A percentile compares a stretch with the other conserved stretches of the same genome.
Conservation (phyloP, 2,888 invertebrate genomes). For the Drosophila tanythrix region DNA sequence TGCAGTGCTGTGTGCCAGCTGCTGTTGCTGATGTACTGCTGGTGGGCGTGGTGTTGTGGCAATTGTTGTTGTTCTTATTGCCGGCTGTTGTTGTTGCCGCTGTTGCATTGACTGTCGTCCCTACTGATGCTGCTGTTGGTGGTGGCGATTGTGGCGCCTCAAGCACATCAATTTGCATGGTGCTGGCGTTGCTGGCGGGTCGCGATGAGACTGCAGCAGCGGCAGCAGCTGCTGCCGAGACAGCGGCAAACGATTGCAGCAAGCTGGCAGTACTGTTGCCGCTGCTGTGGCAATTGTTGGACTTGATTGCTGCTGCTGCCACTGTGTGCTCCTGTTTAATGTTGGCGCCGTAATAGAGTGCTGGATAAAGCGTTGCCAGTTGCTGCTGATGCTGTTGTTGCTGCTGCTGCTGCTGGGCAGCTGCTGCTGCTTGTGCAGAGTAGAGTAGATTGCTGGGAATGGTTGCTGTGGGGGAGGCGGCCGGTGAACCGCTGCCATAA, state of each 20-base stretch:
- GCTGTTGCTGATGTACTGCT: conserved; percentile 54
- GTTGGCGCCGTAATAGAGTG: conserved; percentile 64
- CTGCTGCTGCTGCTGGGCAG: conserved; percentile 40
- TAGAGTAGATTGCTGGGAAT: conserved; percentile 61
- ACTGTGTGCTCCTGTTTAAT: conserved; percentile 63
- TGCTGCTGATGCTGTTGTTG: conserved; percentile 54
- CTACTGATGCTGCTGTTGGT: conserved; percentile 15
- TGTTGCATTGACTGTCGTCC: not conserved
- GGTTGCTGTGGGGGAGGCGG: conserved; percentile 63
- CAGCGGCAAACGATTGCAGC: conserved; percentile 48
- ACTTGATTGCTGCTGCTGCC: conserved; percentile 20
- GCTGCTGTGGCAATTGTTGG: conserved; percentile 18
- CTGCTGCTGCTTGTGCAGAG: conserved; percentile 49
- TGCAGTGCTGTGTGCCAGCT: conserved; percentile 11
- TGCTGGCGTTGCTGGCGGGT: conserved; percentile 61
- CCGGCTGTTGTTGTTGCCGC: conserved; percentile 15
- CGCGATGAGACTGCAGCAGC: conserved; percentile 53
- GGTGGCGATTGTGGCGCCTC: conserved; percentile 55
- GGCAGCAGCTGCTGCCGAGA: conserved; percentile 40
- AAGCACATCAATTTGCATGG: conserved; percentile 67
- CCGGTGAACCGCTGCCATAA: conserved; percentile 79
- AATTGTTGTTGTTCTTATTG: conserved; percentile 36
- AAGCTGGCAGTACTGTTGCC: conserved; percentile 43
- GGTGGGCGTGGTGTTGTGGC: conserved; percentile 34
- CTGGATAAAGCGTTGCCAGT: conserved; percentile 69